phyloP scores from a whole-genome alignment of 2,888 invertebrate genomes.

The Adelognathus sp. region DNA sequence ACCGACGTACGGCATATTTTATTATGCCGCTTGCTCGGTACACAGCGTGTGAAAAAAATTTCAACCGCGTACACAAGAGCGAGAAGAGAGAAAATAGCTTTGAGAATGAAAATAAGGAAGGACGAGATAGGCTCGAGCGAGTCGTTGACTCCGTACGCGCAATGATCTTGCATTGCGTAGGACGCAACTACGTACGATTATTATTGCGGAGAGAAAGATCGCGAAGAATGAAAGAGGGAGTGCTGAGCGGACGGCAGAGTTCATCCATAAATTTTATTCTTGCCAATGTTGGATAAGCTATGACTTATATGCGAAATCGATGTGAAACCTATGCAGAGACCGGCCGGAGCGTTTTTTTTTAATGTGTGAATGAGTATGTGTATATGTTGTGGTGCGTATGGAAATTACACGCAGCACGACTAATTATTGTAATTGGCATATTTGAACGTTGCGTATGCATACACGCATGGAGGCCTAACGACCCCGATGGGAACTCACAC shows the following conservation, averaged over 20 bases:
- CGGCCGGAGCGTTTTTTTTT: background rate
- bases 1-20: constrained; percentile 32
- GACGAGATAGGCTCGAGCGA: constrained; percentile 33
- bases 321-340: constrained; percentile 15
- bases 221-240: constrained; percentile 39
- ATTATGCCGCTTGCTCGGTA: constrained; percentile 23
- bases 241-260: constrained; percentile 6
- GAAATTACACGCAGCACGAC: constrained; percentile 54
- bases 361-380: background rate
- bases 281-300: constrained; percentile 55
- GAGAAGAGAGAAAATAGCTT: background rate
- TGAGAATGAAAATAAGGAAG: constrained; percentile 17
- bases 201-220: constrained; percentile 47
- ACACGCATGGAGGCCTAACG: constrained; percentile 18
- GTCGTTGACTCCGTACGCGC: constrained; percentile 31
- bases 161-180: constrained; percentile 48
- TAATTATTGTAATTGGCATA: constrained; percentile 62
- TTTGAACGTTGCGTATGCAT: constrained; percentile 30
- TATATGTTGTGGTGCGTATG: constrained; percentile 41
- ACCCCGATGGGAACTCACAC: constrained; percentile 41
- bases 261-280: constrained; percentile 51
- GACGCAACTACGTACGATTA: constrained; percentile 44
- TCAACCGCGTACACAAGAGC: background rate
- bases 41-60: constrained; percentile 38
- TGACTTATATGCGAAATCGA: constrained; percentile 24